phyloP scores from a whole-genome alignment of 2,113 vertebrate genomes.

The Benitochromis conjunctus region DNA sequence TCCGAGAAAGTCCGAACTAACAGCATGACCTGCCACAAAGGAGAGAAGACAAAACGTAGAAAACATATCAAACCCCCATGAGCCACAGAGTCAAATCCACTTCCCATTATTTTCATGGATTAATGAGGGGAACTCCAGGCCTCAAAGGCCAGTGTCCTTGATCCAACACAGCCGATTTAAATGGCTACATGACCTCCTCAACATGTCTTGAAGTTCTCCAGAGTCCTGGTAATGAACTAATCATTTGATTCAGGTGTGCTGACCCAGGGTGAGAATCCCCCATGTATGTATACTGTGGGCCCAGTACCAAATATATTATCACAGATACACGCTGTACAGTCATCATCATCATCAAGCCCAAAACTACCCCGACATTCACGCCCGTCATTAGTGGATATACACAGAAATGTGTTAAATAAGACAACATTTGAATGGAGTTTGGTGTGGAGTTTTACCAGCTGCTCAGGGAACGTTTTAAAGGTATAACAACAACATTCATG shows the following conservation, averaged over 20 bases:
- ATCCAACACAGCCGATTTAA: neutral
- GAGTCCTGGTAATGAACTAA: neutral
- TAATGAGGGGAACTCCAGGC: neutral
- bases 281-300: neutral
- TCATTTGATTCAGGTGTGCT: neutral
- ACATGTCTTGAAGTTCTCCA: neutral
- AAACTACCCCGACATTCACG: neutral
- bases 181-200: accelerated
- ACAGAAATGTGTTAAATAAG: neutral
- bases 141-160: accelerated
- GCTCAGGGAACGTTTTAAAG: neutral
- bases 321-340: neutral
- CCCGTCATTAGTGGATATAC: neutral
- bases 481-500: neutral
- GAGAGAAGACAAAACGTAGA: neutral
- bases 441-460: neutral
- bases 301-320: accelerated
- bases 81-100: neutral
- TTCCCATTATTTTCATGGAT: neutral
- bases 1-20: neutral
- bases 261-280: accelerated
- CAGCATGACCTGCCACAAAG: neutral
- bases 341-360: neutral
- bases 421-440: neutral
- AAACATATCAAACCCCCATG: neutral